Conservation (phyloP, 2,113 vertebrate species). For the Rallus limicola region DNA sequence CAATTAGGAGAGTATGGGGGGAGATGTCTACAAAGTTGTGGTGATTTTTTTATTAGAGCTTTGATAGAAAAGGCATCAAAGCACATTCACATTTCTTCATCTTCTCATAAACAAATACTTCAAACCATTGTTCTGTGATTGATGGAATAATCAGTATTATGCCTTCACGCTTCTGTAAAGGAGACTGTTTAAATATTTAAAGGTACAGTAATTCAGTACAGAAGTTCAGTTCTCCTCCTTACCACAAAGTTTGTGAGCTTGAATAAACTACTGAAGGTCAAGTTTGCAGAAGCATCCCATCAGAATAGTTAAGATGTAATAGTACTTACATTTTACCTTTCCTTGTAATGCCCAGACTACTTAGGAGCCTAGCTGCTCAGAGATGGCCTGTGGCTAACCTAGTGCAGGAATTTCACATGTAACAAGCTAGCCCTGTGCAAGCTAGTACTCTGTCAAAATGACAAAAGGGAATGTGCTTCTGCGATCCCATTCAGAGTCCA, state of each 20-base stretch:
- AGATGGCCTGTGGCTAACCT: background rate
- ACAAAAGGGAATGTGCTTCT: fast-evolving
- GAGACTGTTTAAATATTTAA: background rate
- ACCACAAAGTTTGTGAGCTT: background rate
- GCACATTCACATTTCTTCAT: background rate
- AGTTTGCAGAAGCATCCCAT: background rate
- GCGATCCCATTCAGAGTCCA: background rate
- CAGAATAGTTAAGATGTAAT: background rate
- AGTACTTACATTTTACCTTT: background rate
- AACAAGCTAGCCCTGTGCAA: background rate
- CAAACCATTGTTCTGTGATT: background rate
- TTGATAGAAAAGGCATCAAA: background rate
- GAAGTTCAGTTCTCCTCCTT: background rate
- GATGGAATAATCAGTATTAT: background rate
- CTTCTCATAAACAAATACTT: background rate
- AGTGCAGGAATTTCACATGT: fast-evolving
- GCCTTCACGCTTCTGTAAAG: background rate
- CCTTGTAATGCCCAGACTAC: background rate
- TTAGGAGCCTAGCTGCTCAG: background rate
- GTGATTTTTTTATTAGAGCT: background rate
- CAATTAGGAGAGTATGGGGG: background rate
- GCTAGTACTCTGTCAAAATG: background rate
- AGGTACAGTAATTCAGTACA: background rate
- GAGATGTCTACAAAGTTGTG: background rate
- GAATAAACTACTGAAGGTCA: background rate